Evolutionary conservation across 1,140 invertebrate genomes (phyloP), one percentile per base, ranked within the genome.

Genomic region (Melanaphis sacchari): DNA sequence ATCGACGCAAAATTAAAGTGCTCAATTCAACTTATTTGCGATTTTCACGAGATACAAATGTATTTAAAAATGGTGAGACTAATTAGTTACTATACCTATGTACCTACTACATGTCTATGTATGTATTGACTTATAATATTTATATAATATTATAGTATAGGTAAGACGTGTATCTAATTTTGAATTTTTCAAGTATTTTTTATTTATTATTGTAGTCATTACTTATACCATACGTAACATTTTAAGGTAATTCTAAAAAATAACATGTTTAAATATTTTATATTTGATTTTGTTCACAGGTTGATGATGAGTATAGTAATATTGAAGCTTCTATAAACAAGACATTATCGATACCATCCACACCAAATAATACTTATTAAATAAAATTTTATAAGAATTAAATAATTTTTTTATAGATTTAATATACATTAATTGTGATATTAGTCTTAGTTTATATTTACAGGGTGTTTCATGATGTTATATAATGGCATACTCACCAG

Each of bases 1-100:
- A 82, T 93, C 8, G 91, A 93, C n/a, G 91, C 91, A 31, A 93
- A 93, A 85, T 49, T 93, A 9, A 93, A 93, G 31, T 93, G 91
- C 40, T 84, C 91, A 52, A 49, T 93, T 40, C 81, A 93, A 84
- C 91, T 93, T n/a, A 52, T 93, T 40, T 93, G 91, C 46, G 76
- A 93, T 40, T 93, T n/a, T 22, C 76, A 85, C 22, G 91, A 93
- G 26, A 21, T 93, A 54, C 81, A 84, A 84, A 54, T 54, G 81
- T 91, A 91, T 81, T 91, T 31, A 38, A 66, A 91, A 81, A 91
- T 91, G 43, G 59, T 81, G 46, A 46, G 2, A 11, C 15, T 82
- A 81, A 49, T 9, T 46, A 66, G n/a, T 76, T 76, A 15, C 59
- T 66, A 59, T 59, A 31, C 9, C 8, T 31, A 66, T 66, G n/a